Evolutionary conservation across 2,797 vertebrate species (phyloP).

Genomic region (Eupleurogrammus muticus): DNA sequence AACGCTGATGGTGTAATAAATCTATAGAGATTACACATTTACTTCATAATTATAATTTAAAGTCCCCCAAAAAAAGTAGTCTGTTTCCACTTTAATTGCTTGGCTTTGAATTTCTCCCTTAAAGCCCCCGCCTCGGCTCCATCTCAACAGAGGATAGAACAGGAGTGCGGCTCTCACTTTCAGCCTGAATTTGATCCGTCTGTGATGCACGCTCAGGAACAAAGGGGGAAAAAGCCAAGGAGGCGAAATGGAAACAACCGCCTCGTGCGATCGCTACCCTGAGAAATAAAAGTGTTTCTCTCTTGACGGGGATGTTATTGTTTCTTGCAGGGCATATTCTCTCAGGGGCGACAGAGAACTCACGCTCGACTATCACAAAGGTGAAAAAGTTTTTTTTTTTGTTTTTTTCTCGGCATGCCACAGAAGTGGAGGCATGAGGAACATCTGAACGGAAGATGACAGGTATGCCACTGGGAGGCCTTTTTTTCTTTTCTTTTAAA

Average conservation of each 20-base stretch:
- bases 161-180: slow-evolving; percentile 56
- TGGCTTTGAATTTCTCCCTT: slow-evolving; percentile 8
- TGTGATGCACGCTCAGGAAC: slow-evolving; percentile 43
- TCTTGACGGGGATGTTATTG: slow-evolving; percentile 71
- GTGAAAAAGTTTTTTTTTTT: slow-evolving; percentile 28
- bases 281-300: slow-evolving; percentile 68
- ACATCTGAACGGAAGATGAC: slow-evolving; percentile 55
- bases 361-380: slow-evolving; percentile 38
- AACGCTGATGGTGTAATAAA: no score
- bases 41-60: no score
- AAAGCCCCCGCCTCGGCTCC: neutral
- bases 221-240: slow-evolving; percentile 56
- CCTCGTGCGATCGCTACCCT: slow-evolving; percentile 57
- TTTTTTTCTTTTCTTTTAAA: slow-evolving; percentile 35
- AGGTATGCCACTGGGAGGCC: slow-evolving; percentile 48
- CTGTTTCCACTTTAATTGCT: slow-evolving; percentile 4
- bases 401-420: slow-evolving; percentile 17
- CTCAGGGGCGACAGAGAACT: slow-evolving; percentile 45
- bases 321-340: slow-evolving; percentile 76
- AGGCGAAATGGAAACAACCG: slow-evolving; percentile 69
- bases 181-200: slow-evolving; percentile 63
- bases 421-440: slow-evolving; percentile 37
- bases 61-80: no score
- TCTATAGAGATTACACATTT: no score
- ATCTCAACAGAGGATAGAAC: slow-evolving; percentile 57